A percentile compares a stretch with the other conserved stretches of the same genome.
Conservation (phyloP, 1,140 invertebrate genomes). For the Drosophila willistoni region DNA sequence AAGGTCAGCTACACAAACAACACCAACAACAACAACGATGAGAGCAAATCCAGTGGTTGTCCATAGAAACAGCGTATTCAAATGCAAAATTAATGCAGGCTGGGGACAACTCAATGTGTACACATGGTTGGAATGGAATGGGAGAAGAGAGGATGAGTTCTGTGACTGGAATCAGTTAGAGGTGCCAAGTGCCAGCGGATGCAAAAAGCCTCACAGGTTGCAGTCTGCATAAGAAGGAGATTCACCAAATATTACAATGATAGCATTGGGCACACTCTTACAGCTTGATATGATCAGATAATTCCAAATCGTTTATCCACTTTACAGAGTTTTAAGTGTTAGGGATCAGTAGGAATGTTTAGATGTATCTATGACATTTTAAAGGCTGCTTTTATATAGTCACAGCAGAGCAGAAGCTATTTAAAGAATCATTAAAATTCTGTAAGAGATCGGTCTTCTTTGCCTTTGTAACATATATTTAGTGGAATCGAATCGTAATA, state of each 20-base stretch:
- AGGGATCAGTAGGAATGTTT: too few species aligned
- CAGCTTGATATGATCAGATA: neutral
- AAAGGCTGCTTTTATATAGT: too few species aligned
- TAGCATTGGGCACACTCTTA: neutral
- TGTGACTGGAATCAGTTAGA: neutral
- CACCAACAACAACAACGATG: neutral
- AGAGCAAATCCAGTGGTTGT: constrained; percentile 40
- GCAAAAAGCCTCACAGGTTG: constrained; percentile 1
- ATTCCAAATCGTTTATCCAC: too few species aligned
- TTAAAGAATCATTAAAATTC: too few species aligned
- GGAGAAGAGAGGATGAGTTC: constrained; percentile 8
- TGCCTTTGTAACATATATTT: too few species aligned
- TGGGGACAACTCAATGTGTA: constrained; percentile 9
- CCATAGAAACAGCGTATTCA: constrained; percentile 45
- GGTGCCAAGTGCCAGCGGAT: constrained; percentile 12
- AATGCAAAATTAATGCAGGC: constrained; percentile 63
- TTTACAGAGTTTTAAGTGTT: too few species aligned
- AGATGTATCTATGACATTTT: too few species aligned
- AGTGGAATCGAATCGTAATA: neutral
- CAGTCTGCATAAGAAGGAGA: neutral
- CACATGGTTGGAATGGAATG: neutral
- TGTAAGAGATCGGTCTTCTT: too few species aligned
- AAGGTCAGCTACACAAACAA: neutral
- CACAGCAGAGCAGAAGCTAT: too few species aligned
- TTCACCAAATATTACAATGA: neutral